A percentile compares a stretch with the other conserved stretches of the same genome.
These are phyloP conservation scores for Desmophyllum pertusum DNA, from an alignment of 92 coral and sea anemone genomes.

Conservation along the genomic window DNA sequence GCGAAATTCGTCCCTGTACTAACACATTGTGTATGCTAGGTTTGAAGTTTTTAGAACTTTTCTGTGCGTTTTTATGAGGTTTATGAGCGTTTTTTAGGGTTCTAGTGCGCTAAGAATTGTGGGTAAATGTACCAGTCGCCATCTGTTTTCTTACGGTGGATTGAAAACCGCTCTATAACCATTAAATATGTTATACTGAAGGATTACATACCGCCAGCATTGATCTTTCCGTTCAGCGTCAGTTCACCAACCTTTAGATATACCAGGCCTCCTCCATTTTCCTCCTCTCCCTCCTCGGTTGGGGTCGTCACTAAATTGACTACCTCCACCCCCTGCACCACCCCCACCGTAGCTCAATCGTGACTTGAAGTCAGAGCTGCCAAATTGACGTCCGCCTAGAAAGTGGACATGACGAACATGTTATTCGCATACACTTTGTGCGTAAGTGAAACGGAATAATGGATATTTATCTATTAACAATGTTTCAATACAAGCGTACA, in stretches of 20 bases:
- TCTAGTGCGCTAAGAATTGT: no score
- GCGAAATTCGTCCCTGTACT: no score
- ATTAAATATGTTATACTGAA: no score
- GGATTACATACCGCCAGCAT: neutral
- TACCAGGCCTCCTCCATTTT: slow-evolving; percentile 69
- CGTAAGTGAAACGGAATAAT: neutral
- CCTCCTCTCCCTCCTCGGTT: slow-evolving; percentile 57
- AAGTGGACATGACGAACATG: neutral
- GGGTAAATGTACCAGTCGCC: no score
- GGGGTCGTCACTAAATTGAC: slow-evolving; percentile 39
- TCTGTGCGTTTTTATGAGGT: no score
- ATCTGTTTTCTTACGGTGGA: no score
- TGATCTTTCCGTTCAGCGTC: slow-evolving; percentile 49
- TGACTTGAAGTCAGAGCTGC: slow-evolving; percentile 20
- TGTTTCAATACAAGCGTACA: no score
- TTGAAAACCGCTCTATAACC: no score
- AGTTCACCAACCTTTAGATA: slow-evolving; percentile 42
- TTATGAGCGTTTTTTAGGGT: no score
- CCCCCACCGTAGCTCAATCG: slow-evolving; percentile 62
- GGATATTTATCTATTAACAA: no score
- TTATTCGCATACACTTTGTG: neutral
- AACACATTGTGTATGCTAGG: no score
- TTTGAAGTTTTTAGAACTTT: no score
- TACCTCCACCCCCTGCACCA: slow-evolving; percentile 67
- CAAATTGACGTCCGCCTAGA: slow-evolving; percentile 55